Base-by-base conservation (phyloP, 1,140 invertebrate genomes). In the Hypothenemus hampei region DNA sequence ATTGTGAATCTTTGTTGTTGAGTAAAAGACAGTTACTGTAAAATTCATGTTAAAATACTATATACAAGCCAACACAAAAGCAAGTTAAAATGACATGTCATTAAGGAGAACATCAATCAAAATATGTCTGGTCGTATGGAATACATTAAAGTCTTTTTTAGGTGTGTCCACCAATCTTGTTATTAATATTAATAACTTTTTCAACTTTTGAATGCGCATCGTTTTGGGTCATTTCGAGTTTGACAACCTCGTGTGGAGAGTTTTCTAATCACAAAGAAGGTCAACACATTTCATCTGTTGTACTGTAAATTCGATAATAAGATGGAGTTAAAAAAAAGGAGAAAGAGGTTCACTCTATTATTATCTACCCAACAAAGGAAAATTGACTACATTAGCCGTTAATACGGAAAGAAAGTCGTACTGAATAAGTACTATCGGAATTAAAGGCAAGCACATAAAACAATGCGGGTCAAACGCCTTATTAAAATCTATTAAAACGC, bases 111-210 rank as follows among this genome's bases (percentile, higher is more conserved):
- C 46, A 48, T 48, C 33, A 48, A 48, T 48, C 46, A 48, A 48
- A 37, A 23, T 48, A 16, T 18, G 33, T 48, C 46, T 48, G 46
- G 46, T 37, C 20, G 46, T 35, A 21, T 24, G n/a, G 46, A 48
- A 48, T 48, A 48, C 23, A 48, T 48, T 48, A 48, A 48, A 35
- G n/a, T n/a, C n/a, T 13, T 13, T 48, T 37, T 37, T 22, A 23
- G 46, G 46, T 48, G 46, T 20, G 46, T 11, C 46, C 46, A 48
- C 46, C 46, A 48, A 21, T 23, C 46, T 48, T 48, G 46, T 48
- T 48, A 48, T 48, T 48, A 48, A 48, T 48, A 48, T 48, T 48
- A 48, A 48, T 48, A 36, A 48, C 33, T 2, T 48, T 23, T 48
- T 46, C 33, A 46, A 46, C 16, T 36, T 48, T 48, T 13, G 11